phyloP scores from a whole-genome alignment of 2,113 vertebrate species.

The Cottus gobio region DNA sequence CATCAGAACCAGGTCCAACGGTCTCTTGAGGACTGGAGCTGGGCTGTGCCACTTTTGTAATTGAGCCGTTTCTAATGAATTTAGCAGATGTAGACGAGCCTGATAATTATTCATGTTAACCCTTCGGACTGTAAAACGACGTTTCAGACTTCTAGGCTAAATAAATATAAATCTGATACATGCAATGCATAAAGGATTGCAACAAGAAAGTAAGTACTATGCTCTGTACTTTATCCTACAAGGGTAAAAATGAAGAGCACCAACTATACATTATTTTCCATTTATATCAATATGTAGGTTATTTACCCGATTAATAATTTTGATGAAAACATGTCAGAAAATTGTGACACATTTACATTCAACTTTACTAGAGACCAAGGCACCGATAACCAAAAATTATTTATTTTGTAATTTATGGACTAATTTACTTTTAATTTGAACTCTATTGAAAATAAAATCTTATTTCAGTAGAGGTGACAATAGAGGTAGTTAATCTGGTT shows the following conservation, averaged over 20 bases:
- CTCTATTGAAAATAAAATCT: background rate
- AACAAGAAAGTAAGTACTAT: background rate
- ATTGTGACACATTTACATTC: background rate
- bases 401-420: background rate
- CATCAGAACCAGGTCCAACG: constrained; percentile 49
- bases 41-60: constrained; percentile 65
- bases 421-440: background rate
- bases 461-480: background rate
- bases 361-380: background rate
- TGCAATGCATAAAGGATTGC: background rate
- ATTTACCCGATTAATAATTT: background rate
- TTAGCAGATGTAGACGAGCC: constrained; percentile 36
- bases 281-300: background rate
- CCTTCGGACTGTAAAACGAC: constrained; percentile 4
- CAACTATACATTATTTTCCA: background rate
- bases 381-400: background rate
- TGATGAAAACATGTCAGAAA: background rate
- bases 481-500: background rate
- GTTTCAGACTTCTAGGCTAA: constrained; percentile 17
- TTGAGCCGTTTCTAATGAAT: constrained; percentile 54
- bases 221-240: background rate
- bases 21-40: constrained; percentile 41
- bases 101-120: constrained; percentile 53
- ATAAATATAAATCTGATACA: background rate
- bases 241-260: background rate